phyloP scores from a whole-genome alignment of 2,797 vertebrate genomes.

The Loriculus beryllinus region DNA sequence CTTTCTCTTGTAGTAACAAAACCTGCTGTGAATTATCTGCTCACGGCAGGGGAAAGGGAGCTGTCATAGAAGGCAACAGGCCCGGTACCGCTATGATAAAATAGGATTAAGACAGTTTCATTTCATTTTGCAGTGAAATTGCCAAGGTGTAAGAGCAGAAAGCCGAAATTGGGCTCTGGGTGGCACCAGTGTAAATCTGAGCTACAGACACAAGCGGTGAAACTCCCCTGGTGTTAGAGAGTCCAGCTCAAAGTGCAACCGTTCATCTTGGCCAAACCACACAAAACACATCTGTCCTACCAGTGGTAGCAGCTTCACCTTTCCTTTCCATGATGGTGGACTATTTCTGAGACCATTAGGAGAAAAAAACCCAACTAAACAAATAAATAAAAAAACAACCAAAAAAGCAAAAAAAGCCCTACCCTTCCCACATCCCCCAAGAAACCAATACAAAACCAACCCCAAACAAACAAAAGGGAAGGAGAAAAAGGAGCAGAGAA shows the following conservation, averaged over 20 bases:
- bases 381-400: not conserved
- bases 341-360: not conserved
- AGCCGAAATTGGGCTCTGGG: not conserved
- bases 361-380: not conserved
- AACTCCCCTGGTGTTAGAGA: not conserved
- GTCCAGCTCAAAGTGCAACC: not conserved
- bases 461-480: not conserved
- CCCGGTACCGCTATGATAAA: not conserved
- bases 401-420: not conserved
- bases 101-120: not conserved
- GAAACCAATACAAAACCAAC: not conserved
- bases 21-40: not conserved
- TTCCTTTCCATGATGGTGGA: not conserved
- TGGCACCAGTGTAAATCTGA: not conserved
- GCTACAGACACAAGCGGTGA: not conserved
- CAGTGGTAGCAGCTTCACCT: not conserved
- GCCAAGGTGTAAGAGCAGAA: not conserved
- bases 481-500: not conserved
- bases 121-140: not conserved
- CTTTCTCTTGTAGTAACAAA: conserved; percentile 2
- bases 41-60: not conserved
- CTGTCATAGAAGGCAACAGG: not conserved
- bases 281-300: not conserved
- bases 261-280: not conserved
- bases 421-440: fast-evolving